These are phyloP conservation scores for Acanthosoma haemorrhoidale DNA, from an alignment of 2,888 invertebrate species.

Conservation along the genomic window DNA sequence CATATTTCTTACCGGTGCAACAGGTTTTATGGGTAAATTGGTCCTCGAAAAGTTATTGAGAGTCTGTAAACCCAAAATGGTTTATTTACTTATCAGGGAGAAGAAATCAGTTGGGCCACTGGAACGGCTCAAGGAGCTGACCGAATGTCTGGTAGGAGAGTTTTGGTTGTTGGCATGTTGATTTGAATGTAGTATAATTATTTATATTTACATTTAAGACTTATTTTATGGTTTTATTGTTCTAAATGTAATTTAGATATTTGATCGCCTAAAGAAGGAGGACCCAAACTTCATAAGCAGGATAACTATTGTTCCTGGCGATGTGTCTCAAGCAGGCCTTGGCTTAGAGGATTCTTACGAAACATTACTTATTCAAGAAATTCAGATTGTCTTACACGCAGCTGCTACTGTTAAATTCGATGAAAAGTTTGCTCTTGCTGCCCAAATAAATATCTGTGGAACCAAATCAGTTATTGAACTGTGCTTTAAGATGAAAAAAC, in stretches of 20 bases:
- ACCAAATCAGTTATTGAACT: slow-evolving; percentile 18
- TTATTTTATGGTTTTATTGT: background rate
- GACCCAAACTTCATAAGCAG: slow-evolving; percentile 28
- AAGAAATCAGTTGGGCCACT: slow-evolving; percentile 74
- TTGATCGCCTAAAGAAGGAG: slow-evolving; percentile 23
- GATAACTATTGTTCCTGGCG: slow-evolving; percentile 31
- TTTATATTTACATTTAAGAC: background rate
- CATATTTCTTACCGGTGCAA: slow-evolving; percentile 88
- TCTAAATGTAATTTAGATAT: slow-evolving; percentile 21
- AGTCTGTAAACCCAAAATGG: slow-evolving; percentile 50
- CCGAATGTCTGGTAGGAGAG: slow-evolving; percentile 63
- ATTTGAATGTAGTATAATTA: too few relatives aligned
- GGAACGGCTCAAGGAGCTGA: slow-evolving; percentile 69
- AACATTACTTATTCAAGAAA: slow-evolving; percentile 14
- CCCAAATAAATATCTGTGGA: slow-evolving; percentile 30
- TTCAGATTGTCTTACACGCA: slow-evolving; percentile 33
- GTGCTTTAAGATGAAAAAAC: slow-evolving; percentile 32
- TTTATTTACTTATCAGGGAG: slow-evolving; percentile 74
- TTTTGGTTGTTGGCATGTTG: too few relatives aligned
- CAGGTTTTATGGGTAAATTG: slow-evolving; percentile 89
- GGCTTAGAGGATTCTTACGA: slow-evolving; percentile 15
- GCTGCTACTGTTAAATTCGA: slow-evolving; percentile 35
- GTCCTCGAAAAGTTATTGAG: slow-evolving; percentile 86
- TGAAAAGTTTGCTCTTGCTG: slow-evolving; percentile 23
- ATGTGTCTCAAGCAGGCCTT: slow-evolving; percentile 20